Evolutionary conservation across 2,888 invertebrate species (phyloP), one percentile per base, ranked within the genome.

Genomic region (Syritta pipiens): DNA sequence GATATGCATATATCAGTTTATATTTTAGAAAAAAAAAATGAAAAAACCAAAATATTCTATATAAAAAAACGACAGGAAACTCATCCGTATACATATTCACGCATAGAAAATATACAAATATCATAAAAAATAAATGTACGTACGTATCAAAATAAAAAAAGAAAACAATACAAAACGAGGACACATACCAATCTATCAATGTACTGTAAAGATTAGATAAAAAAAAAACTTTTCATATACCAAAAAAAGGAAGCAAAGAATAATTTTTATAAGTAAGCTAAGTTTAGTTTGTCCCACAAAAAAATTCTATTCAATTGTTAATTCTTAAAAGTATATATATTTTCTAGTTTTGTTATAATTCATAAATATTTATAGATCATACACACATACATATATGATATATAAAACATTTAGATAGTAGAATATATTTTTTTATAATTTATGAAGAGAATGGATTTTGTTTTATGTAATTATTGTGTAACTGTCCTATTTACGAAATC

Each of bases 341-440:
- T 37, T 37, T 37, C 14, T 37, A 17, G 28, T 44, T 28, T 40
- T 40, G 28, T 62, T 49, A 63, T 48, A 37, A 37, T 17, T 37
- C 37, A 37, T 37, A 37, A n/a, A n/a, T 37, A 37, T 37, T 37
- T 37, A 37, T 37, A 37, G 19, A 37, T 37, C 24, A 46, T 46
- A 7, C 24, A 22, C 12, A 24, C 6, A 24, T 24, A 28, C 32
- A 26, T 42, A 22, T 12, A 14, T 44, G 24, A 51, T 62, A 26
- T 9, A 28, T 30, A 12, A 22, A 30, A 51, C 30, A 42, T 42
- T 20, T 49, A 62, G 51, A 44, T 37, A 37, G 20, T 63, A 76
- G 57, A 57, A 17, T 60, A 71, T 77, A 77, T 76, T 77, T 77
- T 75, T 71, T 72, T 65, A 72, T 72, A 53, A 59, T 77, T 77